Evolutionary conservation across 2,888 invertebrate species (phyloP).

Genomic region (Chalcosyrphus nemorum): DNA sequence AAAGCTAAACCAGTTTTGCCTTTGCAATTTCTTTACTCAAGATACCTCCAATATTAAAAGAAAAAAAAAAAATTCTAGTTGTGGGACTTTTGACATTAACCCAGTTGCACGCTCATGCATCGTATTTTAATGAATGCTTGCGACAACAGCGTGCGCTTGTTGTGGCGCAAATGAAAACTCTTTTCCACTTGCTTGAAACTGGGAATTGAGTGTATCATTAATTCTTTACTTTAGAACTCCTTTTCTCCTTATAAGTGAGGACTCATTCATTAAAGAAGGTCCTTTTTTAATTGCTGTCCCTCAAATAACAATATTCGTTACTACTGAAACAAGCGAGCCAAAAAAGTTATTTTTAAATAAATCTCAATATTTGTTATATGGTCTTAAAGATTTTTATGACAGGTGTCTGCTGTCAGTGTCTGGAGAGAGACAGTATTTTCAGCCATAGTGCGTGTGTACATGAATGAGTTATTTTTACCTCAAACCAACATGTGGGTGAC

Average conservation of each 20-base stretch:
- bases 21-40: conserved; percentile 5
- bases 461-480: conserved; percentile 32
- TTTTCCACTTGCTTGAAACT: conserved; percentile 21
- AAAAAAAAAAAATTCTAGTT: conserved; percentile 13
- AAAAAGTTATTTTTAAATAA: conserved; percentile 41
- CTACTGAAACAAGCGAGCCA: not conserved
- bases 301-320: conserved; percentile 30
- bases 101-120: conserved; percentile 62
- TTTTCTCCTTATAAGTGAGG: not conserved
- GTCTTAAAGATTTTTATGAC: conserved; percentile 28
- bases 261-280: not conserved
- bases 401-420: conserved; percentile 52
- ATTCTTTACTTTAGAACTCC: not conserved
- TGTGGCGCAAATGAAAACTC: conserved; percentile 12
- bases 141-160: not conserved
- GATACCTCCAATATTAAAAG: not conserved
- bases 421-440: conserved; percentile 48
- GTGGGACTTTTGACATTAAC: conserved; percentile 69
- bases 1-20: conserved; percentile 1
- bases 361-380: conserved; percentile 35
- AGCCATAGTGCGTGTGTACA: not conserved
- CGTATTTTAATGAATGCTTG: conserved; percentile 57
- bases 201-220: conserved; percentile 14
- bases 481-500: not conserved
- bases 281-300: conserved; percentile 48